Conservation (phyloP, 2,113 vertebrate genomes). For the Chionodraco myersi region DNA sequence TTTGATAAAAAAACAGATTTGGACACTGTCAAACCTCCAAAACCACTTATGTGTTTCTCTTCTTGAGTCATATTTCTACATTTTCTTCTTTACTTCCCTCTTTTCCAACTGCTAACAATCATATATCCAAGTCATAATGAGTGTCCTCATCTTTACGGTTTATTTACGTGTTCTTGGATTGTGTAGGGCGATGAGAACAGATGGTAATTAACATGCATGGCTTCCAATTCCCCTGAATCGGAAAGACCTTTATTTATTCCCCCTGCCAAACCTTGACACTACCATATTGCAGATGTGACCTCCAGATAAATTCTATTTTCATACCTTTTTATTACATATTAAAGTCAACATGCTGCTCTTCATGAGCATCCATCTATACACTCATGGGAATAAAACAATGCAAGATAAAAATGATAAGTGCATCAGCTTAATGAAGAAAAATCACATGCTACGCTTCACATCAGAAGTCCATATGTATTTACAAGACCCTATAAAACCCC, state of each 20-base stretch:
- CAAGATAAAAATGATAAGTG: not conserved
- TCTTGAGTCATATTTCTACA: not conserved
- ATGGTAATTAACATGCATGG: constrained; percentile 52
- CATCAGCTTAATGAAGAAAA: not conserved
- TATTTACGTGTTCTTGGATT: constrained; percentile 46
- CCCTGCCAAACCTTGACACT: constrained; percentile 17
- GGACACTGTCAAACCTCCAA: no score
- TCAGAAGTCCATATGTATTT: constrained; percentile 18
- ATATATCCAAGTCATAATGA: not conserved
- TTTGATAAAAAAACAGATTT: no score
- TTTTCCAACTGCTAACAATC: not conserved
- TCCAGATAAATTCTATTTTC: constrained; percentile 1
- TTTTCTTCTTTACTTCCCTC: not conserved
- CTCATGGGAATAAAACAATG: not conserved
- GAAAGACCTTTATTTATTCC: constrained; percentile 8
- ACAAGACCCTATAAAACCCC: constrained; percentile 80
- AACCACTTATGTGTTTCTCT: not conserved
- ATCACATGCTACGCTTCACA: not conserved
- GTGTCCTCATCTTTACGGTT: constrained; percentile 9
- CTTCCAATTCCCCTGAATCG: constrained; percentile 42
- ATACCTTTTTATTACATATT: constrained; percentile 27
- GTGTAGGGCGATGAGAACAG: constrained; percentile 42
- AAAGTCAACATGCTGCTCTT: not conserved
- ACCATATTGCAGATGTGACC: not conserved
- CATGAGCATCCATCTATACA: not conserved